Percentiles rank a stretch among this genome's conserved stretches.
Conservation (phyloP, 2,113 vertebrate species). For the Petrocephalus microphthalmus region DNA sequence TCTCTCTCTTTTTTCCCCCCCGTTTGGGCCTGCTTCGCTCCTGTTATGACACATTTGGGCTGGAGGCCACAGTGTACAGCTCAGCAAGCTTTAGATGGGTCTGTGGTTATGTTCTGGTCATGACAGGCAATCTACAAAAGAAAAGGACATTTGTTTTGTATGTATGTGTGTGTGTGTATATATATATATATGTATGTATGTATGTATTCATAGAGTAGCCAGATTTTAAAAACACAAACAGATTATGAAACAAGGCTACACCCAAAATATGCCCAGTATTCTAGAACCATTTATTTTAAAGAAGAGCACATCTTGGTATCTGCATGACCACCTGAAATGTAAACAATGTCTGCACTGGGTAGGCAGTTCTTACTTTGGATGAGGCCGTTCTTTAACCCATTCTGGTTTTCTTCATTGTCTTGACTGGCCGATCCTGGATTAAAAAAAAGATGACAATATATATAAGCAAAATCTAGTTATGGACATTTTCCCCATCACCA, state of each 20-base stretch:
- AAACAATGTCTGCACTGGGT: not conserved
- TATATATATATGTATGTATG: too few species aligned
- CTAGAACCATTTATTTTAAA: slow-evolving; percentile 42
- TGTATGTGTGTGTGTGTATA: too few species aligned
- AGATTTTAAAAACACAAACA: slow-evolving; percentile 7
- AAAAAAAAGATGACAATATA: not conserved
- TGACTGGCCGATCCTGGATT: slow-evolving; percentile 51
- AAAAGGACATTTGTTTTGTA: slow-evolving; percentile 26
- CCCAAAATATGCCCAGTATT: slow-evolving; percentile 23
- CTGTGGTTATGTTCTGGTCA: slow-evolving; percentile 38
- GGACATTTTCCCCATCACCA: not conserved
- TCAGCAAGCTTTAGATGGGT: slow-evolving; percentile 33
- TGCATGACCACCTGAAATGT: not conserved
- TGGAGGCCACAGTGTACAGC: slow-evolving; percentile 21
- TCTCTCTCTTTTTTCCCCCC: slow-evolving; percentile 18
- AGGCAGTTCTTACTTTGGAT: slow-evolving; percentile 53
- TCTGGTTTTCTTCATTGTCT: slow-evolving; percentile 52
- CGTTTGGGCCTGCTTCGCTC: slow-evolving; percentile 26
- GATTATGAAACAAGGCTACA: not conserved
- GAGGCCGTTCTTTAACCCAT: slow-evolving; percentile 59
- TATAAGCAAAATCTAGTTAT: not conserved
- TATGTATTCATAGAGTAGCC: slow-evolving; percentile 11
- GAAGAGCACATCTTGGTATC: not conserved
- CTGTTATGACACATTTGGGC: slow-evolving; percentile 29
- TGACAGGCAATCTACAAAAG: slow-evolving; percentile 43